Evolutionary conservation across 1,140 invertebrate genomes (phyloP).

Genomic region (Holotrichia oblita): DNA sequence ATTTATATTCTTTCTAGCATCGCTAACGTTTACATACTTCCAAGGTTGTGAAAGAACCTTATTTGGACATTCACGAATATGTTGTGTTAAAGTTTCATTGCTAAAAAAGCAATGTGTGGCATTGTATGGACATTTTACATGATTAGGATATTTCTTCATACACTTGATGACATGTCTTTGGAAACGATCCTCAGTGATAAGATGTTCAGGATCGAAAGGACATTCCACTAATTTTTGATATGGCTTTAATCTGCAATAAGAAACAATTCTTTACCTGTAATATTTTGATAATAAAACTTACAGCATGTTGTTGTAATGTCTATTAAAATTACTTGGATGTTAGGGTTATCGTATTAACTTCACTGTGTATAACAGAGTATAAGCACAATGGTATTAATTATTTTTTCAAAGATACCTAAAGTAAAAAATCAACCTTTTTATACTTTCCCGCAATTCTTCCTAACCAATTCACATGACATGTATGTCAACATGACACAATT

Average conservation of each 20-base stretch:
- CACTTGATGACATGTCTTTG: constrained; percentile 51
- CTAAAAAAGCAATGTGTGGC: constrained; percentile 48
- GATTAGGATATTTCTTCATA: constrained; percentile 50
- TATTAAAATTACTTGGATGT: too few species aligned
- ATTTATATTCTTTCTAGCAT: not conserved
- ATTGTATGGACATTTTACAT: constrained; percentile 49
- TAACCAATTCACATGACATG: too few species aligned
- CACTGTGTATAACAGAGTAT: too few species aligned
- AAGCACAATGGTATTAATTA: too few species aligned
- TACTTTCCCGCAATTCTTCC: too few species aligned
- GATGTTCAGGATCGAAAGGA: constrained; percentile 50
- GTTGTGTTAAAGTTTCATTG: constrained; percentile 45
- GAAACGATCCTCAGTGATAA: constrained; percentile 44
- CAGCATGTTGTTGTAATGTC: too few species aligned
- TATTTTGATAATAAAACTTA: too few species aligned
- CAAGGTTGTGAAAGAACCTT: constrained; percentile 25
- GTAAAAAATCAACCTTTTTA: too few species aligned
- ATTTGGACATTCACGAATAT: constrained; percentile 47
- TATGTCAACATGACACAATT: too few species aligned
- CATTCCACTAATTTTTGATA: constrained; percentile 43
- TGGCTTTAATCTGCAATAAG: not conserved
- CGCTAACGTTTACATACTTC: not conserved
- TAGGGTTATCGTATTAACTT: too few species aligned
- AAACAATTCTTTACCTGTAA: too few species aligned
- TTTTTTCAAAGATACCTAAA: too few species aligned